Evolutionary conservation across 2,113 vertebrate genomes (phyloP).

Genomic region (Forbesichthys agassizii): DNA sequence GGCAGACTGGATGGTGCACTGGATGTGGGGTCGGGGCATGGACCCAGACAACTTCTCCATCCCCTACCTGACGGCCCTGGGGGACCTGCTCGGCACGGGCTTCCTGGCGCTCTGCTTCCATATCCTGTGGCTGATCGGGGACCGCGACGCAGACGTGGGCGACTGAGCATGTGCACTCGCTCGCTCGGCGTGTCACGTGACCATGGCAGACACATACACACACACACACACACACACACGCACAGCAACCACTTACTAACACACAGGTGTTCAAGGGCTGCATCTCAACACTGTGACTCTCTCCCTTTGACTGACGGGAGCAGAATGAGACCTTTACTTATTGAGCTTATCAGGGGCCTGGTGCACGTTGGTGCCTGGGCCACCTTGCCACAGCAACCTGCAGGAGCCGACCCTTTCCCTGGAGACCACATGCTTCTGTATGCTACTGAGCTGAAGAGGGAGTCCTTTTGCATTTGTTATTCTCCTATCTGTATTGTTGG

Average conservation of each 20-base stretch:
- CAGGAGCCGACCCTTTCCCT: slow-evolving; percentile 1
- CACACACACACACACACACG: slow-evolving; percentile 10
- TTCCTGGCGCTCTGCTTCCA: slow-evolving; percentile 97
- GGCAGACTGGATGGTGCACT: slow-evolving; percentile 99
- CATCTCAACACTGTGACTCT: slow-evolving; percentile 18
- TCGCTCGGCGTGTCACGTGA: not conserved
- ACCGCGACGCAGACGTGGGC: slow-evolving; percentile 88
- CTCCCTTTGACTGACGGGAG: not conserved
- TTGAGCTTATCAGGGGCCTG: slow-evolving; percentile 21
- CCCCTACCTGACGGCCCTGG: slow-evolving; percentile 96
- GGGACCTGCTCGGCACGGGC: slow-evolving; percentile 95
- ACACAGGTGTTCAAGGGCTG: slow-evolving; percentile 17
- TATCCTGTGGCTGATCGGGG: slow-evolving; percentile 95
- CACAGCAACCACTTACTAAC: not conserved
- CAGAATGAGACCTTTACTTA: not conserved
- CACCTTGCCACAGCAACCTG: slow-evolving; percentile 6
- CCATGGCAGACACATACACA: not conserved
- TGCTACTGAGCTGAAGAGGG: slow-evolving; percentile 23
- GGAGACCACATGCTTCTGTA: slow-evolving; percentile 36
- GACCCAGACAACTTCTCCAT: slow-evolving; percentile 99
- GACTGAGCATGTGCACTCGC: slow-evolving; percentile 72
- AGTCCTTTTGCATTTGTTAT: slow-evolving; percentile 33
- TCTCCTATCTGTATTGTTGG: slow-evolving; percentile 49
- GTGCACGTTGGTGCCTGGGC: not conserved
- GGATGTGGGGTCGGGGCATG: slow-evolving; percentile 97